phyloP scores from a whole-genome alignment of 2,888 invertebrate species.

The Heliconius ismenius region DNA sequence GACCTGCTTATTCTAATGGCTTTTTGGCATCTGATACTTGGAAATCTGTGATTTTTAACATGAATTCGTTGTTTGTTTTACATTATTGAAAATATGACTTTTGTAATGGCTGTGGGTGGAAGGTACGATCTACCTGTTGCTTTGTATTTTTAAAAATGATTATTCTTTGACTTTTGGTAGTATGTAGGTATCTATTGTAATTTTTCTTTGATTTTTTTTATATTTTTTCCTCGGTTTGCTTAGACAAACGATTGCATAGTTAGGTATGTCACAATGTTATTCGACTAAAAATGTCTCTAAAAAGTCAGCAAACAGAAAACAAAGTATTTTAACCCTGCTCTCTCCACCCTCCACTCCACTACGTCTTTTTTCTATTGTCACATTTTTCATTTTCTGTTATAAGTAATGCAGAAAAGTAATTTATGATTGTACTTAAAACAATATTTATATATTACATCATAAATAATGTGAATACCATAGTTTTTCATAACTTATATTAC shows the following conservation, averaged over 20 bases:
- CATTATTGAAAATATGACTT: conserved; percentile 14
- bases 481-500: no score
- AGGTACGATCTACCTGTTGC: background rate
- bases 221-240: no score
- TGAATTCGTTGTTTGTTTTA: conserved; percentile 10
- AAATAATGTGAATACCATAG: no score
- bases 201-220: no score
- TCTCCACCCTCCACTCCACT: background rate
- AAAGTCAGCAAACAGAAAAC: no score
- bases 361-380: background rate
- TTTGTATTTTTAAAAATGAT: background rate
- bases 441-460: no score
- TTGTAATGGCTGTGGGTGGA: background rate
- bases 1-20: conserved; percentile 49
- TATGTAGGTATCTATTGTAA: no score
- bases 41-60: conserved; percentile 21
- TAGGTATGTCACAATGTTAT: no score
- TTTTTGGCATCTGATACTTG: conserved; percentile 30
- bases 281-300: no score
- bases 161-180: background rate
- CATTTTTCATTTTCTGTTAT: background rate
- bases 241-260: no score
- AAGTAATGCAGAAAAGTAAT: no score
- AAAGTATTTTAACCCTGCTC: background rate
- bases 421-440: no score